phyloP scores from a whole-genome alignment of 2,797 vertebrate genomes.

The Yasuhikotakia modesta region DNA sequence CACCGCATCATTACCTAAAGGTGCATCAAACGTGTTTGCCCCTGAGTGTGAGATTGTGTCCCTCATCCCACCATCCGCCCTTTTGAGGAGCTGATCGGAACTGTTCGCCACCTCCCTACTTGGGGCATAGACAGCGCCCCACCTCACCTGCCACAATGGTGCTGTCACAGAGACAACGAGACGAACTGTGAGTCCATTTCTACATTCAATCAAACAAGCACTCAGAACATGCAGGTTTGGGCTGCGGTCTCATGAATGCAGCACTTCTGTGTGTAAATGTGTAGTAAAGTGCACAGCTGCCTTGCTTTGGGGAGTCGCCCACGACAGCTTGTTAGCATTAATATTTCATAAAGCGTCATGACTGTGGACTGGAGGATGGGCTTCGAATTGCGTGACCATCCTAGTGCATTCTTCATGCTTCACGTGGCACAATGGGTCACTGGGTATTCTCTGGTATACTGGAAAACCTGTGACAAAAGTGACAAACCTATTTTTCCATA shows the following conservation, averaged over 20 bases:
- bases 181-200: constrained; percentile 90
- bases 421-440: neutral
- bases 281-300: constrained; percentile 50
- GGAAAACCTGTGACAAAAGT: neutral
- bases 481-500: neutral
- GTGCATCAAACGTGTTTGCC: constrained; percentile 2
- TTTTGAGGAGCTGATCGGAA: constrained; percentile 49
- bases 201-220: neutral
- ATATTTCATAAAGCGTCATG: constrained; percentile 76
- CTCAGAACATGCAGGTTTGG: neutral
- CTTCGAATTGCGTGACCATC: constrained; percentile 37
- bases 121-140: constrained; percentile 76
- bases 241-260: neutral
- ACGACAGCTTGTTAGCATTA: constrained; percentile 66
- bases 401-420: constrained; percentile 1
- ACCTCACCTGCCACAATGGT: constrained; percentile 86
- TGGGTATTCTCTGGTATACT: neutral
- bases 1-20: neutral
- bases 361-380: constrained; percentile 57
- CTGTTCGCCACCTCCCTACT: constrained; percentile 51
- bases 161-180: constrained; percentile 99
- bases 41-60: constrained; percentile 1
- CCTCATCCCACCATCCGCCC: constrained; percentile 17
- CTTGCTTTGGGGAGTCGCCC: constrained; percentile 59
- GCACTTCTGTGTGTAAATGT: neutral